Conservation (phyloP, 2,797 vertebrate genomes). For the Manis crassicaudata region DNA sequence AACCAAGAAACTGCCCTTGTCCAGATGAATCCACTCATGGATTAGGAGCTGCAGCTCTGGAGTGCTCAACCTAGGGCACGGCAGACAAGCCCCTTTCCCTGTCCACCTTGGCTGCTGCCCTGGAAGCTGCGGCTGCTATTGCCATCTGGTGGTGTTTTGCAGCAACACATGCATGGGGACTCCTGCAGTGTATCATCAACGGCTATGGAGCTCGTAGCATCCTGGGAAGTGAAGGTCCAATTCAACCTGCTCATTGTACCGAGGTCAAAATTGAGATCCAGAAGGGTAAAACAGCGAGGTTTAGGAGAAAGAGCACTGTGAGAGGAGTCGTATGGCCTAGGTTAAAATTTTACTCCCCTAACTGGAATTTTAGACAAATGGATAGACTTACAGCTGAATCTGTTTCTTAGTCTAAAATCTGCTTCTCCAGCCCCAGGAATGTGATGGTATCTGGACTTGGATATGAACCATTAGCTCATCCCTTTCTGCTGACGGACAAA, state of each 20-base stretch:
- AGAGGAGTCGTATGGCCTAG: neutral
- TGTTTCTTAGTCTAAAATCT: conserved; percentile 5
- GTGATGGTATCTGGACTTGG: neutral
- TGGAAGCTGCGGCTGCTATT: conserved; percentile 66
- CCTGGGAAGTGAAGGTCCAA: neutral
- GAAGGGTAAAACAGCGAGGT: neutral
- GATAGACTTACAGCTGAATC: neutral
- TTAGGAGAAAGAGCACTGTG: neutral
- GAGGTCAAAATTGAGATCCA: neutral
- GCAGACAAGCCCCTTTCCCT: neutral
- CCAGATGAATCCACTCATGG: neutral
- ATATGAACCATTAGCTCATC: neutral
- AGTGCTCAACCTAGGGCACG: neutral
- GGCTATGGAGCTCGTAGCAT: neutral
- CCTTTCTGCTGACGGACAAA: neutral
- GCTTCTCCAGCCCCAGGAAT: neutral
- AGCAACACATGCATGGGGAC: neutral
- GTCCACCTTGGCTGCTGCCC: rapidly evolving
- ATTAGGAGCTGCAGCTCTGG: neutral
- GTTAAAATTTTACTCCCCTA: neutral
- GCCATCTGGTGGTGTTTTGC: conserved; percentile 74
- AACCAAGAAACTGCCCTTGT: neutral
- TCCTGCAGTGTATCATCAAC: rapidly evolving
- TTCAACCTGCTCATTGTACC: neutral
- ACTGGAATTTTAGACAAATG: neutral